These are phyloP conservation scores for Drosophila neonasuta DNA, from an alignment of 2,888 invertebrate species.

Conservation along the genomic window DNA sequence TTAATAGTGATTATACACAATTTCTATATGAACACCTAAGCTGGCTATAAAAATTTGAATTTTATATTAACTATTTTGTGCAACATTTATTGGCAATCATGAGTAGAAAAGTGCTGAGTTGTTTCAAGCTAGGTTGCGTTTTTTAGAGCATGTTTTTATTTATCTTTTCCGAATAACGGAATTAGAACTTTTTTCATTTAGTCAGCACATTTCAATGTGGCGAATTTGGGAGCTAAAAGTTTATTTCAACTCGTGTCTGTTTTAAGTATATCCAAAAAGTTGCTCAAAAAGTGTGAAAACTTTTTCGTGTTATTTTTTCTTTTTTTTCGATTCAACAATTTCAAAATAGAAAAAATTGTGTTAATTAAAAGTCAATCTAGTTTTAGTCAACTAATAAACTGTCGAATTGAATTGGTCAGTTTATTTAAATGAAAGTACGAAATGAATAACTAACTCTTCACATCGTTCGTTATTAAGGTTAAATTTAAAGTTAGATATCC, in stretches of 20 bases:
- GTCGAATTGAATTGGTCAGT: background rate
- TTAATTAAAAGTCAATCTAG: background rate
- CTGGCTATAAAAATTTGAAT: background rate
- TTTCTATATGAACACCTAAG: background rate
- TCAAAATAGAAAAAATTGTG: background rate
- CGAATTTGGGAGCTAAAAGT: background rate
- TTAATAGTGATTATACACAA: background rate
- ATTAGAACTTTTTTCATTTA: background rate
- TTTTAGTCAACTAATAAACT: background rate
- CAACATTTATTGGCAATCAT: conserved; percentile 5
- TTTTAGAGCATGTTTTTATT: background rate
- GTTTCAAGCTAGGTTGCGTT: background rate
- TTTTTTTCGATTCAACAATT: background rate
- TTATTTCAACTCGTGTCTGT: background rate
- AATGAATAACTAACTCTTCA: no score
- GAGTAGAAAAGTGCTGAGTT: background rate
- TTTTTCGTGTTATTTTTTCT: background rate
- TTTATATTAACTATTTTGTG: background rate
- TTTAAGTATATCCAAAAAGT: background rate
- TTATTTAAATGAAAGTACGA: background rate
- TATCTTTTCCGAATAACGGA: background rate
- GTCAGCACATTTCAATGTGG: background rate
- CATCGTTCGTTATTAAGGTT: background rate
- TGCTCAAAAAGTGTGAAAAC: background rate
- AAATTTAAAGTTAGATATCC: background rate